Conservation (phyloP, 2,888 invertebrate genomes). For the Frankliniella fusca region DNA sequence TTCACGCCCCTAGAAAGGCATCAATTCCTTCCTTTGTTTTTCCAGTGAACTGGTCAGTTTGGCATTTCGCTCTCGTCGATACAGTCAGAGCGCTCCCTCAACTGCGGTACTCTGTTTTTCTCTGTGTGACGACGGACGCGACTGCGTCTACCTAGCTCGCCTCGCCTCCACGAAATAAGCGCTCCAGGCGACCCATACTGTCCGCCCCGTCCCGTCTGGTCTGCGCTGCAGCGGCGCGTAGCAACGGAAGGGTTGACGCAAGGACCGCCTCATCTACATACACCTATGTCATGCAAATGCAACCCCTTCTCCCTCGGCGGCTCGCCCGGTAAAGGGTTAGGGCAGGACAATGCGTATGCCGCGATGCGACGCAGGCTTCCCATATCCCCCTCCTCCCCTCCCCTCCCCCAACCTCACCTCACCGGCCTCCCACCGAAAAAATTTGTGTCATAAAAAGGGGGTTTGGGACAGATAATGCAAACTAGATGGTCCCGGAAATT, state of each 20-base stretch:
- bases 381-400: background rate
- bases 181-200: too few relatives aligned
- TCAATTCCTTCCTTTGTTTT: too few relatives aligned
- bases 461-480: slow-evolving; percentile 25
- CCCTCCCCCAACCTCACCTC: background rate
- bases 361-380: too few relatives aligned
- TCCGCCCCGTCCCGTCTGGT: background rate
- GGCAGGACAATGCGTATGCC: background rate
- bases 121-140: too few relatives aligned
- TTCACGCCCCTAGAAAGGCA: too few relatives aligned
- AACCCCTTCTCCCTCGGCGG: background rate
- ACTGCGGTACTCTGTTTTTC: too few relatives aligned
- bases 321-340: slow-evolving; percentile 4
- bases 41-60: too few relatives aligned
- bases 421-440: background rate
- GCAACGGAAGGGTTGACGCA: background rate
- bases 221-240: background rate
- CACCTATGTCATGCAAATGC: slow-evolving; percentile 26
- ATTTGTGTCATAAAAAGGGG: slow-evolving; percentile 24
- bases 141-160: too few relatives aligned
- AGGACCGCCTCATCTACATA: slow-evolving; percentile 19
- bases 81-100: too few relatives aligned
- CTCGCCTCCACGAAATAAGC: too few relatives aligned
- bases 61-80: too few relatives aligned
- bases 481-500: slow-evolving; percentile 26